Evolutionary conservation across 2,797 vertebrate genomes (phyloP), one percentile per base, ranked within the genome.

Genomic region (Hypotaenidia okinawae): DNA sequence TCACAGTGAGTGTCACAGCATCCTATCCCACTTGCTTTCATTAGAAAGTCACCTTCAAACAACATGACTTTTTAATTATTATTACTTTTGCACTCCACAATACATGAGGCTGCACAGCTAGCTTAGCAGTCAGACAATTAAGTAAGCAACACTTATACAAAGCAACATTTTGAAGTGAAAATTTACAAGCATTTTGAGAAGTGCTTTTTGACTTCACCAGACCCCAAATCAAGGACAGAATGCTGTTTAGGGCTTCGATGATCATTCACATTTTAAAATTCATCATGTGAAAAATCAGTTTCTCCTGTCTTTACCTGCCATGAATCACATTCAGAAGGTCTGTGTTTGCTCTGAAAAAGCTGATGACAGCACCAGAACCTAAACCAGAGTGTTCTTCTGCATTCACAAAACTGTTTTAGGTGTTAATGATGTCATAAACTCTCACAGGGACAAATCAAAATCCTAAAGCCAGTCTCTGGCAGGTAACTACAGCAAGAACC

Each of bases 361-460:
- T 86, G 91, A 76, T 95, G 95, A 95, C 94, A 96, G 95, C 84
- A 96, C 39, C 80, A 94, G 67, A 82, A 91, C 80, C 55, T 76
- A 88, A 90, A 69, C 7, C 76, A 88, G 82, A 88, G 74, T 32
- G 84, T 89, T 92, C 84, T 94, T 84, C 68, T 84, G 52, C 61
- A 73, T 51, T 94, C 22, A 5, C 67, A 63, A 70, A 93, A 90
- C 91, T 80, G 49, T 4, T 94, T 76, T 70, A 96, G 67, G 95
- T 95, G 93, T 96, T 82, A 93, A 83, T 95, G 94, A 95, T 84
- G 85, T 87, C 90, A 96, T 58, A 82, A 89, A 91, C 64, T 93
- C 89, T 90, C 87, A 67, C 33, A 93, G 67, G 80, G 70, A 84
- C 67, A 88, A 87, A 90, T 22, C 70, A 82, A 82, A 93, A 70